Conservation (phyloP, 1,140 invertebrate genomes). For the Drosophila parvula region DNA sequence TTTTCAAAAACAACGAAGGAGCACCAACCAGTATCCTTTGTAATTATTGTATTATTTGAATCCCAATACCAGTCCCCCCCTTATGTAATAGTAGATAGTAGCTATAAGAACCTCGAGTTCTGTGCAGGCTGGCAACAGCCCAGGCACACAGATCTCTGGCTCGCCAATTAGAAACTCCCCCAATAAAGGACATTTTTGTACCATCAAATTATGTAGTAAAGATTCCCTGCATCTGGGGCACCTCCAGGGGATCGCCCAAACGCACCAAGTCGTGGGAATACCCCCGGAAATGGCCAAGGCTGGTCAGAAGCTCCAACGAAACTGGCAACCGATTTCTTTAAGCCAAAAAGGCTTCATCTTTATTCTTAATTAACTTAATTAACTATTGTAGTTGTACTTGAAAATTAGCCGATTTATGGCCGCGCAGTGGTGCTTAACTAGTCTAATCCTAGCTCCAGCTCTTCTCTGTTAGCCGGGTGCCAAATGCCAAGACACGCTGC, state of each 20-base stretch:
- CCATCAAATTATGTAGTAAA: slow-evolving; percentile 10
- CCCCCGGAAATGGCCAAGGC: background rate
- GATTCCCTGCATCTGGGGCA: slow-evolving; percentile 19
- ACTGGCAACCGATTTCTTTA: background rate
- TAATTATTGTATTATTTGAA: slow-evolving; percentile 21
- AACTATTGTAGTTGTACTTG: slow-evolving; percentile 7
- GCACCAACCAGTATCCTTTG: slow-evolving; percentile 3
- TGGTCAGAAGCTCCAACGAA: slow-evolving; percentile 2
- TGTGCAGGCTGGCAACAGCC: background rate
- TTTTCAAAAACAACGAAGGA: slow-evolving; percentile 3
- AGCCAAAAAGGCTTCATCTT: background rate
- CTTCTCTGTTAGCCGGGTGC: slow-evolving; percentile 12
- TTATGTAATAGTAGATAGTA: slow-evolving; percentile 10
- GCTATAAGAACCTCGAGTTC: slow-evolving; percentile 7
- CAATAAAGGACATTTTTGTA: slow-evolving; percentile 54
- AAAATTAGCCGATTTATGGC: slow-evolving; percentile 6
- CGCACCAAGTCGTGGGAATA: background rate
- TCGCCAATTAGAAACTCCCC: slow-evolving; percentile 13
- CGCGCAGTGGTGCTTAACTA: slow-evolving; percentile 1
- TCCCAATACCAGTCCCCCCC: background rate
- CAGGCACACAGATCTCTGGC: background rate
- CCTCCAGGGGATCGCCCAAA: slow-evolving; percentile 43
- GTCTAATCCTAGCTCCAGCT: background rate
- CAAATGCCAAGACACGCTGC: background rate
- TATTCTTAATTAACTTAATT: slow-evolving; percentile 1